Base-by-base conservation (phyloP, 2,888 invertebrate genomes). In the Patella caerulea region DNA sequence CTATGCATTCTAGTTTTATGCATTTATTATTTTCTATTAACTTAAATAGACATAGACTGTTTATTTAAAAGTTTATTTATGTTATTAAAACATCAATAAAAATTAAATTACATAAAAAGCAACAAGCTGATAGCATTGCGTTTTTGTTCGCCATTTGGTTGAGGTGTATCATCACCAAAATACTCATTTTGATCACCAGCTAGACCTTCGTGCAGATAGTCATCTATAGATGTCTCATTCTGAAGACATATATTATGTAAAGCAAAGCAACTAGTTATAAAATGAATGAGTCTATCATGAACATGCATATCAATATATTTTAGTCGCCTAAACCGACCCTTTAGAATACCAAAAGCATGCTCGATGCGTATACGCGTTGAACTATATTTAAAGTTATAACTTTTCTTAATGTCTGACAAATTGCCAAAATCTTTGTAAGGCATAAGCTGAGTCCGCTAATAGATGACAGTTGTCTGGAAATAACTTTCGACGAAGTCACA, bases 371-470 rank as follows among this genome's bases (percentile, higher is more conserved):
- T 65, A 14, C 65, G 65, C 24, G 65, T 65, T 65, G 65, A 65
- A 65, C 65, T 65, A n/a, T 65, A 19, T 65, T 65, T 65, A n/a
- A 65, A 65, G 65, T 65, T 65, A 65, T 11, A 19, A 19, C 14
- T 65, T 65, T 65, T 65, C 65, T 65, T n/a, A 65, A 65, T 65
- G 65, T 65, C 59, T 59, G 65, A 19, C 59, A 59, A 59, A 59
- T 59, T 65, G 24, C 65, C n/a, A 65, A 65, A 65, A 65, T 65
- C 65, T 65, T n/a, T 65, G 19, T 29, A 29, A 2, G 11, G 59
- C 59, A 65, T 65, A 65, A 65, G 59, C 59, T 19, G 12, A 65
- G 19, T 65, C 59, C 2, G 59, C 59, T 3, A n/a, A 4, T n/a
- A 65, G 59, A 65, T 65, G 59, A n/a, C n/a, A 65, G 17, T 65